Evolutionary conservation across 1,140 invertebrate species (phyloP).

Genomic region (Whitmania pigra): DNA sequence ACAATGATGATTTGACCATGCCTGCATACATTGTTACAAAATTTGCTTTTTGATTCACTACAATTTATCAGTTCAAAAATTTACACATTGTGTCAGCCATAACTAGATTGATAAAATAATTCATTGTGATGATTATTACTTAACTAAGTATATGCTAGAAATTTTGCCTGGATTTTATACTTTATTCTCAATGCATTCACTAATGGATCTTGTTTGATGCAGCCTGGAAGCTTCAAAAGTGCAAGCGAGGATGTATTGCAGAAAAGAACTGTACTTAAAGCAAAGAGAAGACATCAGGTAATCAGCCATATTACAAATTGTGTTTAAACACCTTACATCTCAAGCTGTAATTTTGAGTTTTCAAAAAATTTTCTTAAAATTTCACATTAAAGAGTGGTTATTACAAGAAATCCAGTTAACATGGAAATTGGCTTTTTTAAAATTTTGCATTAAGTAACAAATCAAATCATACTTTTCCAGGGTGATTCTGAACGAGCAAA

Average conservation of each 20-base stretch:
- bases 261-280: constrained; percentile 62
- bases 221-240: constrained; percentile 51
- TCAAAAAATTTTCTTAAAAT: no score
- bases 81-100: no score
- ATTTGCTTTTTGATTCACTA: not conserved
- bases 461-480: not conserved
- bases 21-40: not conserved
- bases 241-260: constrained; percentile 59
- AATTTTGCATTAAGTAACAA: not conserved
- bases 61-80: no score
- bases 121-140: no score
- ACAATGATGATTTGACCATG: no score
- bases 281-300: constrained; percentile 49
- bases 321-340: not conserved
- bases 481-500: not conserved
- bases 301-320: not conserved
- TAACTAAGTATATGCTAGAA: no score
- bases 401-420: not conserved
- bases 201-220: not conserved
- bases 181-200: no score
- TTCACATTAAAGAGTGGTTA: no score
- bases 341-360: not conserved
- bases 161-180: no score
- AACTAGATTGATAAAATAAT: not conserved
- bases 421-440: not conserved